These are phyloP conservation scores for Hormiphora californensis DNA, from an alignment of 37 sponge, comb jelly and placozoan genomes.

Conservation along the genomic window DNA sequence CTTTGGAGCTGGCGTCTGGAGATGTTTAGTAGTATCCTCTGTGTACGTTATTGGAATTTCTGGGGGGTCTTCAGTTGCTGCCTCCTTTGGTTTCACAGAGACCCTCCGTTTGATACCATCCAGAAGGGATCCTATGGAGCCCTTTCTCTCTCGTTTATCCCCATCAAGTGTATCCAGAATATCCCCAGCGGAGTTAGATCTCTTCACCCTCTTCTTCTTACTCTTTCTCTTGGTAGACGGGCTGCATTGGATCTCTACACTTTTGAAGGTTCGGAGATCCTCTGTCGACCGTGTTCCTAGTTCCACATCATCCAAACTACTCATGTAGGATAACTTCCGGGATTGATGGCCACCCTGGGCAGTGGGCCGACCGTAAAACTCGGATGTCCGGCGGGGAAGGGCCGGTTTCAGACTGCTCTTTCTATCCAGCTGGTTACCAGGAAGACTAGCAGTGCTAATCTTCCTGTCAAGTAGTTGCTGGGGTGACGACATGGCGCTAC, in stretches of 20 bases:
- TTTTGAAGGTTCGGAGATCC: neutral
- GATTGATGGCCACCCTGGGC: neutral
- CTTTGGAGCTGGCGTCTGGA: conserved; percentile 36
- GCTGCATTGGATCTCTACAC: neutral
- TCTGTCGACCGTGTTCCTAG: neutral
- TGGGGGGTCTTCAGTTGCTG: neutral
- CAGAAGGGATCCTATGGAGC: neutral
- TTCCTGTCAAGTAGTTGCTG: neutral
- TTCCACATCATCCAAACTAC: neutral
- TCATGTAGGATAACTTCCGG: neutral
- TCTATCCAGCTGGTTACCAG: neutral
- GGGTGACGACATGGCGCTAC: neutral
- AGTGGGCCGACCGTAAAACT: neutral
- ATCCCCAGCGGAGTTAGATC: conserved; percentile 43
- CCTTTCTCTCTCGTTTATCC: neutral
- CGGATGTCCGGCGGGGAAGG: neutral
- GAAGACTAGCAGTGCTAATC: neutral
- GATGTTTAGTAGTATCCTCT: conserved; percentile 26
- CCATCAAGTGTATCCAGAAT: neutral
- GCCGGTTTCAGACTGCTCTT: conserved; percentile 3
- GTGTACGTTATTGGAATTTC: neutral
- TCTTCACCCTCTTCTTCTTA: neutral
- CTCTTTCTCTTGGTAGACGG: neutral
- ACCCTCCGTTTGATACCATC: conserved; percentile 20
- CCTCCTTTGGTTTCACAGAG: neutral